A percentile compares a stretch with the other conserved stretches of the same genome.
Conservation (phyloP, 1,140 invertebrate genomes). For the Drosophila parabipectinata region DNA sequence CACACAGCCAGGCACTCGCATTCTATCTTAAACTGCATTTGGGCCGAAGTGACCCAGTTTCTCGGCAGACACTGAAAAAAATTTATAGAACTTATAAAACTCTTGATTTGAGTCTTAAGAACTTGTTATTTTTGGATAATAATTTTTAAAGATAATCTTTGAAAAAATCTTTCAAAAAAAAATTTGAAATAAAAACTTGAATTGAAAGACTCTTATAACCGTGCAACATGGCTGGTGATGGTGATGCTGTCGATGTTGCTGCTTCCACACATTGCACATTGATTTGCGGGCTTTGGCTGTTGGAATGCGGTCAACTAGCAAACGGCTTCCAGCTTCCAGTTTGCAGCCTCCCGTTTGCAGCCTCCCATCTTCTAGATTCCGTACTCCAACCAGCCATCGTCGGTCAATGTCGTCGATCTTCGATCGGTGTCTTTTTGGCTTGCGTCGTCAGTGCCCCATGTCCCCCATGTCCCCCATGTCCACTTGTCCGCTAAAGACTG, state of each 20-base stretch:
- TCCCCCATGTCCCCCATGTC: neutral
- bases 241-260: slow-evolving; percentile 8
- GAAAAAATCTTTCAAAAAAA: neutral
- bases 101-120: too few relatives aligned
- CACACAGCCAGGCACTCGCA: neutral
- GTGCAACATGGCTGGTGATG: neutral
- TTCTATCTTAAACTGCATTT: slow-evolving; percentile 49
- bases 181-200: too few relatives aligned
- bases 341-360: neutral
- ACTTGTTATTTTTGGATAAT: neutral
- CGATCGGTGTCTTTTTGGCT: slow-evolving; percentile 28
- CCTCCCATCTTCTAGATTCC: slow-evolving; percentile 3
- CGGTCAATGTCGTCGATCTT: slow-evolving; percentile 71
- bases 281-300: slow-evolving; percentile 60
- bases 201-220: neutral
- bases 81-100: neutral
- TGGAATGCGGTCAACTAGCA: slow-evolving; percentile 76
- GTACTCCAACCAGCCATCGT: slow-evolving; percentile 1
- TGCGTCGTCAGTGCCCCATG: slow-evolving; percentile 16
- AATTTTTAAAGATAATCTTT: neutral
- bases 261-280: slow-evolving; percentile 67
- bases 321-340: slow-evolving; percentile 39
- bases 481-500: slow-evolving; percentile 27
- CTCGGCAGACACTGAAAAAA: slow-evolving; percentile 9
- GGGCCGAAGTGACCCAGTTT: slow-evolving; percentile 73